phyloP scores from a whole-genome alignment of 2,888 invertebrate genomes.

The Chymomyza caudatula region DNA sequence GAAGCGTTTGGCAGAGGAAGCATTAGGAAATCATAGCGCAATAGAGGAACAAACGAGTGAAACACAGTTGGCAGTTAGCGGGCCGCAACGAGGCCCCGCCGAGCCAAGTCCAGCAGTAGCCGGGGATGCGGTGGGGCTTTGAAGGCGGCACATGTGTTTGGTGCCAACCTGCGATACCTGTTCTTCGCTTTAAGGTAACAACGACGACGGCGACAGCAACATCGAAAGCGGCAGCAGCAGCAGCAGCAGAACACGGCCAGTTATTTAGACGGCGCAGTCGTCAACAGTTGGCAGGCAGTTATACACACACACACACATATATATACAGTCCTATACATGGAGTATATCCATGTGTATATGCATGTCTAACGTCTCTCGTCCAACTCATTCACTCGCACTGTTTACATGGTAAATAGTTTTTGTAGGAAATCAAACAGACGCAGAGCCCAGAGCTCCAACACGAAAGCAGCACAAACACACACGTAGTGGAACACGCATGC shows the following conservation, averaged over 20 bases:
- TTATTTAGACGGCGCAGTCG: constrained; percentile 65
- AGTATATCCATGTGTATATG: constrained; percentile 16
- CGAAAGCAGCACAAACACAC: not conserved
- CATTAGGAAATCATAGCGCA: constrained; percentile 59
- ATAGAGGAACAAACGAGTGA: constrained; percentile 46
- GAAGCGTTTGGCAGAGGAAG: constrained; percentile 51
- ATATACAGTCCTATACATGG: not conserved
- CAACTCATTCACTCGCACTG: constrained; percentile 51
- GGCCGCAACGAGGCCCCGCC: constrained; percentile 34
- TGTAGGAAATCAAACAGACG: constrained; percentile 56
- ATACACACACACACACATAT: constrained; percentile 36
- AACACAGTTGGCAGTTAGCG: constrained; percentile 52
- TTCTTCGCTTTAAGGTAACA: constrained; percentile 48
- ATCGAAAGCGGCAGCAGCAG: constrained; percentile 2
- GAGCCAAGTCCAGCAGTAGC: constrained; percentile 4
- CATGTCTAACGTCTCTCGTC: constrained; percentile 49
- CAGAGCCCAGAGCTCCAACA: constrained; percentile 13
- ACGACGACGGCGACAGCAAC: constrained; percentile 32
- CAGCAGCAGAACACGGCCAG: constrained; percentile 54
- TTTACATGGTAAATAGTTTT: constrained; percentile 56
- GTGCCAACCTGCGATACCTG: constrained; percentile 72
- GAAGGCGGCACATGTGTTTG: constrained; percentile 59
- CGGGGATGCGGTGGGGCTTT: not conserved
- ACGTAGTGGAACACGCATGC: constrained; percentile 17
- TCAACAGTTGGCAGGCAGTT: constrained; percentile 60